Evolutionary conservation across 35 echinoderm and acorn worm species (phyloP).

Genomic region (Ophioderma brevispina): DNA sequence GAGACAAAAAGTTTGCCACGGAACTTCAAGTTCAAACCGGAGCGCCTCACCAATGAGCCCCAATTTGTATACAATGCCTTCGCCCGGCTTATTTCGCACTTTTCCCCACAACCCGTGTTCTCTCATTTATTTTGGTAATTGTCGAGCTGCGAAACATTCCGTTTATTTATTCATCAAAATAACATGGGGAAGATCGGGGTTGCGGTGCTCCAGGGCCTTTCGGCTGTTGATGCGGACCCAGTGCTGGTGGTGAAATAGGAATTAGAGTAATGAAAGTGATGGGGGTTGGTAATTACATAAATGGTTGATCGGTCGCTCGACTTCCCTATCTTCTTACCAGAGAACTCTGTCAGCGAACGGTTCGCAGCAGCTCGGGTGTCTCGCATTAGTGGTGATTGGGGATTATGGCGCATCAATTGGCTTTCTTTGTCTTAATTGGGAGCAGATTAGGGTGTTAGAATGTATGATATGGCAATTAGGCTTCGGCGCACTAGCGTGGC

Average conservation of each 20-base stretch:
- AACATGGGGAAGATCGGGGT: neutral
- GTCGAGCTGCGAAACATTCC: neutral
- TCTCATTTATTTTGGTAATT: neutral
- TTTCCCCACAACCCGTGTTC: neutral
- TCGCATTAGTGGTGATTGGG: neutral
- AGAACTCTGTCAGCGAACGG: neutral
- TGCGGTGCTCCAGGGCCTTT: neutral
- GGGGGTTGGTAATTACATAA: neutral
- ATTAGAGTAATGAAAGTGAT: neutral
- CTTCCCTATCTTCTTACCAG: neutral
- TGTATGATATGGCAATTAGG: neutral
- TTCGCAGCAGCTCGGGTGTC: neutral
- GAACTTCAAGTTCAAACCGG: neutral
- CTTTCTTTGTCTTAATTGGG: neutral
- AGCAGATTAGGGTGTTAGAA: neutral
- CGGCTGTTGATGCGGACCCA: neutral
- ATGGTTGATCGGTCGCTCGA: neutral
- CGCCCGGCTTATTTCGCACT: neutral
- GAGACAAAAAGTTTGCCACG: neutral
- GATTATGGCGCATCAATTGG: neutral
- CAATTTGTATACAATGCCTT: neutral
- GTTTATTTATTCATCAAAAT: neutral
- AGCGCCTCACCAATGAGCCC: neutral
- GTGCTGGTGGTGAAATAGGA: neutral
- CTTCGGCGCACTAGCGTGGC: neutral